Percentiles rank a stretch among this genome's conserved stretches.
These are phyloP conservation scores for Tinamus major DNA, from an alignment of 2,797 vertebrate genomes.

Conservation along the genomic window DNA sequence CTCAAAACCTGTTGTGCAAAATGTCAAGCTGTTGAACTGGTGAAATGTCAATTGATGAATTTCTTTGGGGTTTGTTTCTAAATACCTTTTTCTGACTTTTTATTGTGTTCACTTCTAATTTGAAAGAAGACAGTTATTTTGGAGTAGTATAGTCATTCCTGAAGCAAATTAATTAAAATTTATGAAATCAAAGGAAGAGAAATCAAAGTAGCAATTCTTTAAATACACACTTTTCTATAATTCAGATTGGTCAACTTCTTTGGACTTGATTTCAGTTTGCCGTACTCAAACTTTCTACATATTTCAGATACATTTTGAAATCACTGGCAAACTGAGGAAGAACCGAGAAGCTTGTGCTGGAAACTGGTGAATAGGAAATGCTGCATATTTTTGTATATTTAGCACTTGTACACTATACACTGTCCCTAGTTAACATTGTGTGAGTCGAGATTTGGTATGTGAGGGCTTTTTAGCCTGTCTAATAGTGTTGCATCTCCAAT, in stretches of 20 bases:
- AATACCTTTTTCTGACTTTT: neutral
- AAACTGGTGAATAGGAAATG: neutral
- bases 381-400: neutral
- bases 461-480: neutral
- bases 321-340: neutral
- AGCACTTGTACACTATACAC: neutral
- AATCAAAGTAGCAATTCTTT: neutral
- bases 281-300: neutral
- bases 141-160: neutral
- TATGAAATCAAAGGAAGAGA: neutral
- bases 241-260: neutral
- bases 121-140: neutral
- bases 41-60: neutral
- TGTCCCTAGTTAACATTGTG: neutral
- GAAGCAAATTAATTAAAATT: neutral
- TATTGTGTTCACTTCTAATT: neutral
- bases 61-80: neutral
- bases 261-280: neutral
- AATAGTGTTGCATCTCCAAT: neutral
- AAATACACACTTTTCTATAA: neutral
- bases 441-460: neutral
- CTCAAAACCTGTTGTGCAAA: fast-evolving
- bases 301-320: neutral
- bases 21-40: neutral
- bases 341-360: neutral